Evolutionary conservation across 2,888 invertebrate genomes (phyloP), one percentile per base, ranked within the genome.

Genomic region (Ochropleura leucogaster): DNA sequence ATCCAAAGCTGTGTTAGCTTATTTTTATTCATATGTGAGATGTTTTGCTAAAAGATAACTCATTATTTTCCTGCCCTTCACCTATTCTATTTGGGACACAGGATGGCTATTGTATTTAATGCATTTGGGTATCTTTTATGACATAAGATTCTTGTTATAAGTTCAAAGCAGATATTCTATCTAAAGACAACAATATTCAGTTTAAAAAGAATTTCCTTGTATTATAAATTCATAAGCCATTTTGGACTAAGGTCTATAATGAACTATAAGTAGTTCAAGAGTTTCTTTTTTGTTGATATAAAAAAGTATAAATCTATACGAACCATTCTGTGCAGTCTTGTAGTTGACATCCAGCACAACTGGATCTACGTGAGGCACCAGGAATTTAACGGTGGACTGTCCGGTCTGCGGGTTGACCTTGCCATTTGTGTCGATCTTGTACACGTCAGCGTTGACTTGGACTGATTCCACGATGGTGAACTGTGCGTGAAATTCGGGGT

Each of bases 371-470:
- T 97, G 96, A 0, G 97, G 95, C 0, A 97, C 89, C 4, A 94
- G 83, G 0, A 97, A 66, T 72, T 94, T 94, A 18, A 97, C 67
- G 64, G 95, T 96, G 0, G 92, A 91, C 30, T 87, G 90, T 0
- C 97, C 97, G 2, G 91, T 91, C 51, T 90, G 90, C 0, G 85
- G 85, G 4, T 93, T 90, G 0, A 92, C 85, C 72, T 94, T 94
- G n/a, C 95, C 95, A 63, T 89, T 93, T 0, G 94, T 90, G 6
- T 97, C 95, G 0, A 96, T 64, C 80, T 97, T 97, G 89, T 97
- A 94, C 0, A 93, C 90, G 63, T 97, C 97, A 6, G 96, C 95
- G 87, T 97, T 97, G 79, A 97, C 93, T 86, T 96, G 96, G 1
- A 97, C 74, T 0, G 92, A 92, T 63, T 96, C 91, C 16, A 92